Percentiles rank a stretch among this genome's conserved stretches.
phyloP scores from a whole-genome alignment of 2,888 invertebrate genomes.

The Ormyrus rosae region DNA sequence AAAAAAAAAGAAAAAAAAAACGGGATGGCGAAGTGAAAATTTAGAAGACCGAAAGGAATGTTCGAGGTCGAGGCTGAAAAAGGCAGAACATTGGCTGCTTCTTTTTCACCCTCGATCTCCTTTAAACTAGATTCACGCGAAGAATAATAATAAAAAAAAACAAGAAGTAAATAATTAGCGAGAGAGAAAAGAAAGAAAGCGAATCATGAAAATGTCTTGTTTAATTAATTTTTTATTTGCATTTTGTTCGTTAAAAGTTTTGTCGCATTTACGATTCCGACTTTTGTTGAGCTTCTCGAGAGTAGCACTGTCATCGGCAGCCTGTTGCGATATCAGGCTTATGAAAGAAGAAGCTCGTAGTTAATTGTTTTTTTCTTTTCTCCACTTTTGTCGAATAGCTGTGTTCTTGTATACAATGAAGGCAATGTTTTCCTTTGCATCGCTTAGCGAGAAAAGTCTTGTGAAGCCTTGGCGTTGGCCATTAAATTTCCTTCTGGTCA shows the following conservation, averaged over 20 bases:
- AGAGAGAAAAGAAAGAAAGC: slow-evolving; percentile 24
- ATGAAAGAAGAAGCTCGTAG: slow-evolving; percentile 48
- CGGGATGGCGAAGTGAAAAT: slow-evolving; percentile 33
- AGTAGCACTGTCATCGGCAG: neutral
- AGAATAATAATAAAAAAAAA: slow-evolving; percentile 24
- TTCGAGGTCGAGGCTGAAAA: slow-evolving; percentile 40
- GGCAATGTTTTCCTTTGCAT: slow-evolving; percentile 47
- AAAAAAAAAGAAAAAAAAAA: slow-evolving; percentile 44
- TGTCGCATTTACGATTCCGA: slow-evolving; percentile 48
- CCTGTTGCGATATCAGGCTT: slow-evolving; percentile 10
- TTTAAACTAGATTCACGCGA: slow-evolving; percentile 35
- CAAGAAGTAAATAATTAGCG: slow-evolving; percentile 39
- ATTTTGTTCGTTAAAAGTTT: slow-evolving; percentile 51
- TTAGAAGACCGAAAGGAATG: slow-evolving; percentile 36
- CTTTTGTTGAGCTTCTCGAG: too few species aligned
- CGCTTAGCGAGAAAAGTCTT: slow-evolving; percentile 45
- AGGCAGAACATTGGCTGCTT: slow-evolving; percentile 2
- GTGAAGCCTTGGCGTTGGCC: slow-evolving; percentile 50
- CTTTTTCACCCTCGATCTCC: slow-evolving; percentile 39
- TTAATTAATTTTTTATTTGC: slow-evolving; percentile 47
- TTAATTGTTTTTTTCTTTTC: slow-evolving; percentile 50
- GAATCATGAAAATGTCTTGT: slow-evolving; percentile 45
- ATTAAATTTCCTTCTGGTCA: neutral
- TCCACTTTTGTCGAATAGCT: slow-evolving; percentile 30
- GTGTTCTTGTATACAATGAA: slow-evolving; percentile 42